Base-by-base conservation (phyloP, 2,797 vertebrate genomes). In the Spinus pinus region DNA sequence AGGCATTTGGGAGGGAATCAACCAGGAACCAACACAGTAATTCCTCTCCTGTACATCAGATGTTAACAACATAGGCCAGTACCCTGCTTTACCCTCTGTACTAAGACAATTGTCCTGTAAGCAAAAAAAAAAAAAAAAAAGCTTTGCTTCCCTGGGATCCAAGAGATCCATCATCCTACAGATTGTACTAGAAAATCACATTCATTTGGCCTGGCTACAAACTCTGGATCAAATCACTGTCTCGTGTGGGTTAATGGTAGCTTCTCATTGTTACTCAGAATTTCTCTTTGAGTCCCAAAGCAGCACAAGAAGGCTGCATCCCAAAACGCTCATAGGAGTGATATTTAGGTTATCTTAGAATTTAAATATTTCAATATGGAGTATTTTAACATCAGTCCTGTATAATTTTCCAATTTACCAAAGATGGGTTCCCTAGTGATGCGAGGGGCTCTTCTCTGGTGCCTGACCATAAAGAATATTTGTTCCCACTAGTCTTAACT, bases 1-100 rank as follows among this genome's bases (percentile, higher is more conserved):
- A 95, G 61, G 82, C 85, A 78, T 94, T 58, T 93, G 90, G 93
- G 91, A 88, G 65, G 80, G 82, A 85, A 87, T 92, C 91, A 92
- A 85, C 64, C 67, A 67, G 74, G 86, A 95, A 81, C 42, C 67
- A 84, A 92, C 70, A n/a, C 49, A 73, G 53, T 86, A 78, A 94
- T 57, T 90, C 61, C 54, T 86, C 65, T 49, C n/a, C 30, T 4
- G 14, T 80, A 31, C 61, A 61, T 77, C 57, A 95, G 74, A 73
- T 53, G 58, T 57, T 70, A 85, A 70, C 28, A 77, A 88, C 82
- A 42, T 19, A 90, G n/a, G 15, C 64, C 23, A 0, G 1, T 67
- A 71, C 10, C 0, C 1, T 84, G 41, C 66, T 88, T 90, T 41
- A 41, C 27, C 2, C 12, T 50, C 73, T 78, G 5, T 10, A 2